Conservation (phyloP, 1,140 invertebrate species). For the Drosophila orosa region DNA sequence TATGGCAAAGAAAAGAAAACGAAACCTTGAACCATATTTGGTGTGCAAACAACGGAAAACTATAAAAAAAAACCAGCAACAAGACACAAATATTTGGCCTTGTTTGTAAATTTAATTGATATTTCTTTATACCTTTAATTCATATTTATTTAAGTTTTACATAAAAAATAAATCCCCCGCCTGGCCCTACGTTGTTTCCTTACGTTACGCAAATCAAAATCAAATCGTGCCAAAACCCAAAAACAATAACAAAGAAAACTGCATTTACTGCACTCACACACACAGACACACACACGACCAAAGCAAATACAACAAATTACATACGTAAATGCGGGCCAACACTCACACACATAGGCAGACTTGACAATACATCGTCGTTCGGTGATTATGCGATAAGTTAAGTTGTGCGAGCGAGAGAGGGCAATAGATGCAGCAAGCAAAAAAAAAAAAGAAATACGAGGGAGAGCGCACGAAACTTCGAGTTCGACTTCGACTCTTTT, state of each 20-base stretch:
- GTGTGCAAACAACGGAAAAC: not conserved
- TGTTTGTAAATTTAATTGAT: not conserved
- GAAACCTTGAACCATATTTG: constrained; percentile 50
- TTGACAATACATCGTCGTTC: constrained; percentile 49
- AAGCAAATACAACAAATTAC: not conserved
- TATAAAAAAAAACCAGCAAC: not conserved
- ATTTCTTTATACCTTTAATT: not conserved
- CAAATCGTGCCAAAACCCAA: constrained; percentile 62
- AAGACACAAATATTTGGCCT: constrained; percentile 4
- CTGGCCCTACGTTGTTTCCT: constrained; percentile 23
- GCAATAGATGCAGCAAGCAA: constrained; percentile 9
- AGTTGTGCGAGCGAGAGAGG: constrained; percentile 44
- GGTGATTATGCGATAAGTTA: constrained; percentile 69
- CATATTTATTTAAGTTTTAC: not conserved
- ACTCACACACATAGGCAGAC: constrained; percentile 9
- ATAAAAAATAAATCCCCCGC: constrained; percentile 10
- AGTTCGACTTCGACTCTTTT: constrained; percentile 35
- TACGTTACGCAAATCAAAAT: constrained; percentile 53
- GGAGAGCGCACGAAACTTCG: constrained; percentile 28
- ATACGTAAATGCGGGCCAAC: constrained; percentile 19
- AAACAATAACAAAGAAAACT: constrained; percentile 55
- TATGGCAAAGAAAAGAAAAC: constrained; percentile 28
- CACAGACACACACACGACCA: constrained; percentile 1
- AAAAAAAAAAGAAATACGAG: constrained; percentile 2
- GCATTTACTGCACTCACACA: constrained; percentile 33